Conservation (phyloP, 1,140 invertebrate genomes). For the Episyrphus balteatus region DNA sequence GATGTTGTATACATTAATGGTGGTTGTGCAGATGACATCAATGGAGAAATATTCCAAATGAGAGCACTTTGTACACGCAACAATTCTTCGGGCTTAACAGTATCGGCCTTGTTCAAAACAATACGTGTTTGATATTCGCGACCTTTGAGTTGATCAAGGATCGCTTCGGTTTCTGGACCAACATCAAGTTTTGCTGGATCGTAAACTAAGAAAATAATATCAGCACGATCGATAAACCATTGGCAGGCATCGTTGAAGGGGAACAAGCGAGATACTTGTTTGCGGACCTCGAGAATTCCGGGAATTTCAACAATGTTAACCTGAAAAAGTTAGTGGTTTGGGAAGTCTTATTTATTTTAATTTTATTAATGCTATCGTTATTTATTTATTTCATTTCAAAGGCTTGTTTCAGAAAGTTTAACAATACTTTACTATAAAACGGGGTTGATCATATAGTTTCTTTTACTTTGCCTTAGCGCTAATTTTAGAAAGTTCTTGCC, state of each 20-base stretch:
- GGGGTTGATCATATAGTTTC: too few relatives aligned
- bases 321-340: slow-evolving; percentile 39
- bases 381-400: slow-evolving; percentile 21
- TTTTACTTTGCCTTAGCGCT: too few relatives aligned
- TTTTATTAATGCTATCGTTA: slow-evolving; percentile 5
- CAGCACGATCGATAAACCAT: slow-evolving; percentile 90
- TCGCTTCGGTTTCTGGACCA: slow-evolving; percentile 85
- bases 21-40: slow-evolving; percentile 88
- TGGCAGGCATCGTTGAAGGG: slow-evolving; percentile 93
- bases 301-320: slow-evolving; percentile 94
- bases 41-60: slow-evolving; percentile 91
- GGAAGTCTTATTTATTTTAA: background rate
- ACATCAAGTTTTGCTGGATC: slow-evolving; percentile 92
- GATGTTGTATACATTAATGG: slow-evolving; percentile 90
- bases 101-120: slow-evolving; percentile 89
- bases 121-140: slow-evolving; percentile 85
- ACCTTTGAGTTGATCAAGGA: slow-evolving; percentile 85
- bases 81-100: slow-evolving; percentile 82
- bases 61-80: slow-evolving; percentile 86
- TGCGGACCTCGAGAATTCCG: slow-evolving; percentile 85
- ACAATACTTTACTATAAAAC: too few relatives aligned
- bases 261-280: slow-evolving; percentile 84
- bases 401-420: too few relatives aligned
- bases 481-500: too few relatives aligned
- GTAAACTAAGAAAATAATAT: slow-evolving; percentile 90